These are phyloP conservation scores for Oncorhynchus masou DNA, from an alignment of 2,113 vertebrate species.

Conservation along the genomic window DNA sequence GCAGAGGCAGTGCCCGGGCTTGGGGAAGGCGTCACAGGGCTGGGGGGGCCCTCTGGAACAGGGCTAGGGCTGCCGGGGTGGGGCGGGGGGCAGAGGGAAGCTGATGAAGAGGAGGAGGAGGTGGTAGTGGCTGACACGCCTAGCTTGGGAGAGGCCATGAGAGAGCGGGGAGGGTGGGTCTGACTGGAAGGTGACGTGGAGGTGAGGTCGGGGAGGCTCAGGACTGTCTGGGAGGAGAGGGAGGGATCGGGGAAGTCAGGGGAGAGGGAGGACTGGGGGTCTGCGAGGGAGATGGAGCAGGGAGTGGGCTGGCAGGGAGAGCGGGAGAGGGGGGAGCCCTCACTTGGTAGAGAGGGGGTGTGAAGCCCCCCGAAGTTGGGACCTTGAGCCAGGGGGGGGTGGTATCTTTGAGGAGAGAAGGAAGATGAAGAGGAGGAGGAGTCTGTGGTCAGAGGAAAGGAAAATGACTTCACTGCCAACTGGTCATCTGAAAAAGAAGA, in stretches of 20 bases:
- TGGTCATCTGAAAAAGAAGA: conserved; percentile 57
- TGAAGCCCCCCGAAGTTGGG: conserved; percentile 43
- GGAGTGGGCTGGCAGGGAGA: conserved; percentile 25
- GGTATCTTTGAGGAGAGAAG: conserved; percentile 46
- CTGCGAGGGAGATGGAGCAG: conserved; percentile 34
- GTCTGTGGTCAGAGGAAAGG: conserved; percentile 45
- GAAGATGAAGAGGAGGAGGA: conserved; percentile 42
- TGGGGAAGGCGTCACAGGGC: conserved; percentile 75
- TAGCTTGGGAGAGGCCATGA: conserved; percentile 78
- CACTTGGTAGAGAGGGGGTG: conserved; percentile 22
- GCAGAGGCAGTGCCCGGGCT: conserved; percentile 75
- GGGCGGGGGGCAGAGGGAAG: conserved; percentile 69
- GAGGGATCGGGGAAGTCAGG: conserved; percentile 33
- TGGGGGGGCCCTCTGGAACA: conserved; percentile 77
- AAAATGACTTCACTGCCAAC: conserved; percentile 58
- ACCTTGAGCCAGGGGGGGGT: conserved; percentile 20
- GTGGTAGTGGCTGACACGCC: conserved; percentile 76
- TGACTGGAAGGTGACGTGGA: conserved; percentile 36
- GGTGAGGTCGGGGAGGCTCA: conserved; percentile 23
- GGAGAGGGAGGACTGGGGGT: conserved; percentile 31
- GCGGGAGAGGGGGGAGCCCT: conserved; percentile 25
- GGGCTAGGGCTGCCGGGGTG: conserved; percentile 71
- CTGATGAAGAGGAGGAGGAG: conserved; percentile 70
- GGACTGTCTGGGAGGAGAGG: conserved; percentile 19
- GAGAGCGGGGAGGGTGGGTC: conserved; percentile 31